These are phyloP conservation scores for Heliconius congener DNA, from an alignment of 1,140 invertebrate species.

Conservation along the genomic window DNA sequence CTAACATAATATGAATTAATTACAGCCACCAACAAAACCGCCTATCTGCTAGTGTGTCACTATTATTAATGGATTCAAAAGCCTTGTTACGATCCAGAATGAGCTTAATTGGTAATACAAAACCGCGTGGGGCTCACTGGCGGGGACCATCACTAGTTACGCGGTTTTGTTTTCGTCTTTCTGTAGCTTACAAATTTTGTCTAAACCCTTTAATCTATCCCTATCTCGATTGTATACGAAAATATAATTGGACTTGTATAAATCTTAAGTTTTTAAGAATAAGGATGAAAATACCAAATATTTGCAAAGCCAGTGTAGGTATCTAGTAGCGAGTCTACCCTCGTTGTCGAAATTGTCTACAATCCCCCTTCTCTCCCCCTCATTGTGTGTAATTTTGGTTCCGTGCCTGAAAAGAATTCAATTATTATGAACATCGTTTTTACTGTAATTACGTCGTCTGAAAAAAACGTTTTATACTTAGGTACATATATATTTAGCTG, in stretches of 20 bases:
- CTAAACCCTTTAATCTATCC: slow-evolving; percentile 78
- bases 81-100: slow-evolving; percentile 60
- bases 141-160: slow-evolving; percentile 16
- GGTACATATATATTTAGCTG: no score
- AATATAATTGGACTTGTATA: background rate
- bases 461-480: slow-evolving; percentile 3
- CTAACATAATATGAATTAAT: slow-evolving; percentile 29
- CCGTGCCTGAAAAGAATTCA: slow-evolving; percentile 50
- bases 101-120: slow-evolving; percentile 79
- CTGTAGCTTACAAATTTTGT: slow-evolving; percentile 75
- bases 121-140: slow-evolving; percentile 60
- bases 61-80: slow-evolving; percentile 41
- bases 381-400: slow-evolving; percentile 69
- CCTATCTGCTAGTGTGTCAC: slow-evolving; percentile 39
- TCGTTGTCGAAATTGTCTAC: slow-evolving; percentile 64
- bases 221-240: slow-evolving; percentile 72
- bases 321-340: slow-evolving; percentile 46
- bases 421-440: slow-evolving; percentile 37
- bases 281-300: slow-evolving; percentile 24
- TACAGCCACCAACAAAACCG: slow-evolving; percentile 35
- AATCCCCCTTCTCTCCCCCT: slow-evolving; percentile 47
- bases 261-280: slow-evolving; percentile 20
- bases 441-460: slow-evolving; percentile 23
- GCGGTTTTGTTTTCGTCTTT: slow-evolving; percentile 33
- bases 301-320: slow-evolving; percentile 1